Evolutionary conservation across 2,888 invertebrate genomes (phyloP).

Genomic region (Gastrophysa polygoni): DNA sequence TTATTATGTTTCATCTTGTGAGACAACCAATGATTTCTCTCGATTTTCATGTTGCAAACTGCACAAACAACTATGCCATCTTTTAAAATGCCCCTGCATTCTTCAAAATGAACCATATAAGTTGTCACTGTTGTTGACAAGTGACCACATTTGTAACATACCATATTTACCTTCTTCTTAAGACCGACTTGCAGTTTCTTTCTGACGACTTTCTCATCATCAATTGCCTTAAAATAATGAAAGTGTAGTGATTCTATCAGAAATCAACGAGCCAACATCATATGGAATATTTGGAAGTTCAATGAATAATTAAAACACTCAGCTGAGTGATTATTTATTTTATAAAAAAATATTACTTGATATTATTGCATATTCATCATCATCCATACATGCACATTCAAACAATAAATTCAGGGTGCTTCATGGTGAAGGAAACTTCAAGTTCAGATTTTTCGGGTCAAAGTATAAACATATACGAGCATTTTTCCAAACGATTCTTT

Average conservation of each 20-base stretch:
- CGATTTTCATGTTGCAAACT: conserved; percentile 58
- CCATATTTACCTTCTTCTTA: conserved; percentile 24
- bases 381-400: too few relatives aligned
- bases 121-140: conserved; percentile 1
- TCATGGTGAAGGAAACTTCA: too few relatives aligned
- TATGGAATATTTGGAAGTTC: too few relatives aligned
- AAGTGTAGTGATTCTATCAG: background rate
- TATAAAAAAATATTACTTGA: too few relatives aligned
- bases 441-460: too few relatives aligned
- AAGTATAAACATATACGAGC: too few relatives aligned
- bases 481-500: too few relatives aligned
- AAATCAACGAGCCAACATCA: background rate
- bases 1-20: conserved; percentile 66
- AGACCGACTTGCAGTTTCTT: conserved; percentile 25
- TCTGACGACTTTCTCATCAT: conserved; percentile 20
- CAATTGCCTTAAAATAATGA: conserved; percentile 26
- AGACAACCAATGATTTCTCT: conserved; percentile 56
- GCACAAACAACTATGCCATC: conserved; percentile 55
- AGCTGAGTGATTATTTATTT: too few relatives aligned
- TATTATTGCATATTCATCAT: too few relatives aligned
- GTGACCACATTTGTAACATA: conserved; percentile 28
- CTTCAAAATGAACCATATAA: conserved; percentile 34
- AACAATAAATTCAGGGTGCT: too few relatives aligned
- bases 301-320: too few relatives aligned
- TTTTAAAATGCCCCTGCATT: conserved; percentile 34